A percentile compares a stretch with the other conserved stretches of the same genome.
Evolutionary conservation across 1,140 invertebrate genomes (phyloP).

Genomic region (Polyergus mexicanus): DNA sequence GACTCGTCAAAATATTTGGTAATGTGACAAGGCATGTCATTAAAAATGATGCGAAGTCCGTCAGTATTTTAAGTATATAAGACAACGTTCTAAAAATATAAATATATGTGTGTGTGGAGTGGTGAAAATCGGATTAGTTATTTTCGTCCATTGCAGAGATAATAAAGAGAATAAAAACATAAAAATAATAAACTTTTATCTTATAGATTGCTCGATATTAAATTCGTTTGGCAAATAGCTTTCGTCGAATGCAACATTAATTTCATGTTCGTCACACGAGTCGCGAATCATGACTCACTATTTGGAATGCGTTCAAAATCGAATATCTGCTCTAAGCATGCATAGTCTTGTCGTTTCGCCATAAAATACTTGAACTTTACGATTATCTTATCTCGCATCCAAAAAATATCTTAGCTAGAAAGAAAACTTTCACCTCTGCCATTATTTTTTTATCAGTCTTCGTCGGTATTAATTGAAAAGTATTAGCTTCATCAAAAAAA

Average conservation of each 20-base stretch:
- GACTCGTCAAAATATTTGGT: background rate
- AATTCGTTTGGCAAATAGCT: conserved; percentile 10
- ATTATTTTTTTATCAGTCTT: conserved; percentile 50
- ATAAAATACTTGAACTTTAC: conserved; percentile 23
- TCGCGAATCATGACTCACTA: conserved; percentile 19
- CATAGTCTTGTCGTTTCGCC: background rate
- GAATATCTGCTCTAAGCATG: conserved; percentile 25
- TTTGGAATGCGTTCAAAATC: conserved; percentile 53
- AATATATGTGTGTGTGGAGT: background rate
- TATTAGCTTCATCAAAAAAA: conserved; percentile 52
- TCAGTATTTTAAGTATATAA: background rate
- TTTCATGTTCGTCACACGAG: conserved; percentile 21
- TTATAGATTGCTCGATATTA: background rate
- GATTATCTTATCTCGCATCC: background rate
- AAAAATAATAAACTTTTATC: background rate
- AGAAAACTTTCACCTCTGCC: conserved; percentile 14
- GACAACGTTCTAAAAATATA: background rate
- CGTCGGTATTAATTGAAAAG: conserved; percentile 32
- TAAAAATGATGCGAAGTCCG: background rate
- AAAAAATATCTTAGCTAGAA: background rate
- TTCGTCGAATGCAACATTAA: conserved; percentile 21
- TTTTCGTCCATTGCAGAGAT: background rate
- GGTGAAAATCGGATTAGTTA: background rate
- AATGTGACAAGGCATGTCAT: background rate
- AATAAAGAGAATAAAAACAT: background rate